Base-by-base conservation (phyloP, 2,888 invertebrate species). In the Leptura quadrifasciata region DNA sequence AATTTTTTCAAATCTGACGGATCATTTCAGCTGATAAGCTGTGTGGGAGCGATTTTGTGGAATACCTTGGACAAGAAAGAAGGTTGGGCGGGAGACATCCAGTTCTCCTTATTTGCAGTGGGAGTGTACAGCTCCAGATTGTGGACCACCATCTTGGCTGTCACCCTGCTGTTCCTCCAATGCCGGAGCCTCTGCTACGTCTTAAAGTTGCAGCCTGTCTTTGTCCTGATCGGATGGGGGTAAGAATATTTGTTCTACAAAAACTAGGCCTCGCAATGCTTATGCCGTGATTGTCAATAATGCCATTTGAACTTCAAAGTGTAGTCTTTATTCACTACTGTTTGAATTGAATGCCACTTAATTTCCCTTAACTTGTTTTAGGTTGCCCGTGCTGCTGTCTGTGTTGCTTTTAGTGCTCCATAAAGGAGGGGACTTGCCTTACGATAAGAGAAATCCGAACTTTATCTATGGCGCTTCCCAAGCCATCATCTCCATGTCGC, bases 101-200 rank as follows among this genome's bases (percentile, higher is more conserved):
- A 97, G 86, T 96, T 97, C 87, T 90, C 93, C 4, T 87, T 96
- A 17, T 94, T 95, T 80, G 93, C 95, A 47, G 92, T 93, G 80
- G 94, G 95, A 75, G 94, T 95, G 76, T 95, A 95, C 85, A 95
- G 96, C 76, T 93, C 96, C 65, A 91, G 97, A 76, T 90, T 97
- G 70, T 97, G 96, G 96, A 96, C 97, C 0, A 94, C 95, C 9
- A 93, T 96, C 85, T 90, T 97, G 74, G 95, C 97, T 1, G 91
- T 96, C 47, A 93, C 94, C 6, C 88, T 98, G 47, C 91, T 97
- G 35, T 94, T 97, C 88, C 90, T 97, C 72, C 93, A 96, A 89
- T 95, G 95, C 77, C 93, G 95, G 74, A 96, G 97, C 78, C 91
- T 96, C 2, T 95, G 96, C 84, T 96, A 95, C 88, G 94, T 97